Base-by-base conservation (phyloP, 2,113 vertebrate genomes). In the Synchiropus splendidus region DNA sequence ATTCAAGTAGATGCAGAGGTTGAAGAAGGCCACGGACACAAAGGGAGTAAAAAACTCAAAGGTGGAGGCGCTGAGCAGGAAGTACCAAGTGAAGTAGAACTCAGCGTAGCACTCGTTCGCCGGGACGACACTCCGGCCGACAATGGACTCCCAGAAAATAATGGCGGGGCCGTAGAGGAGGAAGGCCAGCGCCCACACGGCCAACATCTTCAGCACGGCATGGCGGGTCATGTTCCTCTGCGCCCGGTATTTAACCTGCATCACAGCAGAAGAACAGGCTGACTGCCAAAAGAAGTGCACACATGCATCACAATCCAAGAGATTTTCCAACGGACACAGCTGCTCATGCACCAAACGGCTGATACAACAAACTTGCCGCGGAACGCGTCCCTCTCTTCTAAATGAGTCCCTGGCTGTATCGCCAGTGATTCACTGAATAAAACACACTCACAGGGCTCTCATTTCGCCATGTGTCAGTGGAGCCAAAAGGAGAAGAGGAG, bases 11-110 rank as follows among this genome's bases (percentile, higher is more conserved):
- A 94, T 93, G 66, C 75, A 79, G 12, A 87, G 12, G 12, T 93
- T 94, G 78, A 96, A 92, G 75, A 86, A 94, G 40, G 81, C 72
- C 74, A 97, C 89, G 0, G 71, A 80, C 40, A 92, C 55, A 43
- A 92, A 84, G 0, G 91, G 92, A 4, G 86, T 55, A 42, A 92
- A 86, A 77, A 94, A 95, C 68, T 95, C 92, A 12, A 94, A 85
- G n/a, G 84, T 79, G 2, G 89, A 89, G 0, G 85, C 83, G 0
- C 79, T 74, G 37, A 90, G 79, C 4, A 90, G 81, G 64, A 90
- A 90, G 61, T 89, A 85, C 88, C 88, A 92, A 42, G 84, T 89
- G 61, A 82, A 2, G 0, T 83, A 86, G 66, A 90, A 91, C 63
- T 89, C 88, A 0, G 82, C 80, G 0, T 82, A 68, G 76, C 88